Conservation (phyloP, 2,888 invertebrate species). For the Cremastinae sp. region DNA sequence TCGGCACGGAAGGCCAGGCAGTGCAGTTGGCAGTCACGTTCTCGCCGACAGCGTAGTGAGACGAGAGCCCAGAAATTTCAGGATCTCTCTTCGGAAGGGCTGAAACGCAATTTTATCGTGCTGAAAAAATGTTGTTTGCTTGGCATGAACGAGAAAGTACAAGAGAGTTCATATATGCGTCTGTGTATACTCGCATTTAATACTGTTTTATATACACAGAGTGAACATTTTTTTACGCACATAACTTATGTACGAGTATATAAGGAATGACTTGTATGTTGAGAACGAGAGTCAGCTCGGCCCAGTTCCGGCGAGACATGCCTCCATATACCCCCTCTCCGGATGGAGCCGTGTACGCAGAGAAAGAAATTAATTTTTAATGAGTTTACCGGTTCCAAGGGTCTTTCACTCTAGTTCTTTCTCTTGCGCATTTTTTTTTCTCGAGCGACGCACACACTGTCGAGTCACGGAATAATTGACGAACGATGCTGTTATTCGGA, state of each 20-base stretch:
- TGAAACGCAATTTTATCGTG: constrained; percentile 67
- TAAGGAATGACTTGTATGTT: no score
- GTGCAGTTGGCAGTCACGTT: constrained; percentile 81
- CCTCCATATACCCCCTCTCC: constrained; percentile 9
- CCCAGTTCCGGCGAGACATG: constrained; percentile 9
- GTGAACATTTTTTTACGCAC: background rate
- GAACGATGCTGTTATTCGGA: constrained; percentile 19
- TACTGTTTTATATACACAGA: background rate
- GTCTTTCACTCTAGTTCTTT: background rate
- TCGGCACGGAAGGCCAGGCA: constrained; percentile 80
- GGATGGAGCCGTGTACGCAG: background rate
- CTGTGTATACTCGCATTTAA: background rate
- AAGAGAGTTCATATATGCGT: constrained; percentile 4
- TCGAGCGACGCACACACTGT: background rate
- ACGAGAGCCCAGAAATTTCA: constrained; percentile 79
- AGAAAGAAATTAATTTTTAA: constrained; percentile 53
- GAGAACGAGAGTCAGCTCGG: background rate
- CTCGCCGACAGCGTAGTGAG: constrained; percentile 80
- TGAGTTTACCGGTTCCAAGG: constrained; percentile 26
- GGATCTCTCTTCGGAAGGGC: constrained; percentile 80
- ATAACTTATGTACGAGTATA: constrained; percentile 5
- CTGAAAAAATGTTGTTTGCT: constrained; percentile 50
- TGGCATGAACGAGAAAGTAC: constrained; percentile 42
- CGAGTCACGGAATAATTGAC: constrained; percentile 43
- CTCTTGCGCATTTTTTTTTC: background rate